Conservation (phyloP, 2,113 vertebrate genomes). For the Ovis canadensis region DNA sequence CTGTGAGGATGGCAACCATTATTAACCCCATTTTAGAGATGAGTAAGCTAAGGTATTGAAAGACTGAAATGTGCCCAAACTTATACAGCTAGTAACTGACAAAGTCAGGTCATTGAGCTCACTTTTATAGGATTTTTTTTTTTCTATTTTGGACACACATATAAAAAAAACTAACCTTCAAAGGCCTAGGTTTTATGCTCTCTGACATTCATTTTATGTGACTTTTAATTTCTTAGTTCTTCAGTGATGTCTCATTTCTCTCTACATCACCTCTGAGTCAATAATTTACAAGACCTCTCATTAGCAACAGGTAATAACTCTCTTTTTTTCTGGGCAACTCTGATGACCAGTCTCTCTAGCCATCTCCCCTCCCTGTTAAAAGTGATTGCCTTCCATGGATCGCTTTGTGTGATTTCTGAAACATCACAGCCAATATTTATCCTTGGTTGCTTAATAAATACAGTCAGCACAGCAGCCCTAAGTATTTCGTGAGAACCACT, state of each 20-base stretch:
- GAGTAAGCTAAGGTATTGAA: not conserved
- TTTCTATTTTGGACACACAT: not conserved
- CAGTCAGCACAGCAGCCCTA: not conserved
- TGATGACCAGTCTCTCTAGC: not conserved
- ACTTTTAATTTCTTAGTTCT: constrained; percentile 3
- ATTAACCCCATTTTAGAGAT: not conserved
- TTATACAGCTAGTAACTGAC: not conserved
- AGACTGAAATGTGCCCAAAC: not conserved
- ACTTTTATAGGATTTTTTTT: not conserved
- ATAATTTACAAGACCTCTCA: not conserved
- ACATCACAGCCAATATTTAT: not conserved
- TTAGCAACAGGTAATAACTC: constrained; percentile 1
- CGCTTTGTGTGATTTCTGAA: constrained; percentile 39
- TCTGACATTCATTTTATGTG: constrained; percentile 13
- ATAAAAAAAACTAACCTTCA: not conserved
- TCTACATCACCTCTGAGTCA: not conserved
- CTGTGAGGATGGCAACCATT: not conserved
- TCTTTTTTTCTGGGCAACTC: not conserved
- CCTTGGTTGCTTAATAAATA: constrained; percentile 43
- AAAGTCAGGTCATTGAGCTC: not conserved
- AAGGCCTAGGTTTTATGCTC: not conserved
- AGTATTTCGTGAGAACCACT: not conserved
- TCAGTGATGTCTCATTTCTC: not conserved
- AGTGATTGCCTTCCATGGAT: not conserved
- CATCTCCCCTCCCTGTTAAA: not conserved